A percentile compares a stretch with the other conserved stretches of the same genome.
phyloP scores from a whole-genome alignment of 2,888 invertebrate species.

The Idaea aversata region DNA sequence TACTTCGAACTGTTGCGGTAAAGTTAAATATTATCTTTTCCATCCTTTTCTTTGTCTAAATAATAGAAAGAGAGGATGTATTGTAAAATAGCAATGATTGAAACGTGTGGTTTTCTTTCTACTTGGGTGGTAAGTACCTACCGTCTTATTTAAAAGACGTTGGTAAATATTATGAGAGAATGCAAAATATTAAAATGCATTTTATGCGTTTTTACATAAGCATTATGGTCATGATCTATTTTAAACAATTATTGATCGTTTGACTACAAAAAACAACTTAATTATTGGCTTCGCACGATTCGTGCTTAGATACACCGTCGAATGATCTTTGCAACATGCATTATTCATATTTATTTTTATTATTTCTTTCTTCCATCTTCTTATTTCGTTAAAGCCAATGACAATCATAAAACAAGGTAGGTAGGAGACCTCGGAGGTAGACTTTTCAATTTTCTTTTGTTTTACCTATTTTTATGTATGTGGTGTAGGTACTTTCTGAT shows the following conservation, averaged over 20 bases:
- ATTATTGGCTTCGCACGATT: too few species aligned
- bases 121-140: neutral
- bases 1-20: neutral
- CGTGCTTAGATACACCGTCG: too few species aligned
- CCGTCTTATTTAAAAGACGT: neutral
- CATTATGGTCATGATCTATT: neutral
- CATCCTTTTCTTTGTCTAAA: neutral
- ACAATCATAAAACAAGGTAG: too few species aligned
- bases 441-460: too few species aligned
- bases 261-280: too few species aligned
- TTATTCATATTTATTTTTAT: too few species aligned
- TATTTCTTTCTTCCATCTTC: too few species aligned
- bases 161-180: neutral
- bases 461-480: too few species aligned
- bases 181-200: neutral
- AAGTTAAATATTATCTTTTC: neutral
- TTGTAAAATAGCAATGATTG: neutral
- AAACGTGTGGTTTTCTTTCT: neutral
- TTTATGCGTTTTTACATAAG: neutral
- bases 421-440: too few species aligned
- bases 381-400: too few species aligned
- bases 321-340: too few species aligned
- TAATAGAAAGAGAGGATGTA: neutral
- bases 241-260: neutral
- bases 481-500: too few species aligned